These are phyloP conservation scores for Typhlichthys eigenmanni DNA, from an alignment of 2,797 vertebrate genomes.

Conservation along the genomic window DNA sequence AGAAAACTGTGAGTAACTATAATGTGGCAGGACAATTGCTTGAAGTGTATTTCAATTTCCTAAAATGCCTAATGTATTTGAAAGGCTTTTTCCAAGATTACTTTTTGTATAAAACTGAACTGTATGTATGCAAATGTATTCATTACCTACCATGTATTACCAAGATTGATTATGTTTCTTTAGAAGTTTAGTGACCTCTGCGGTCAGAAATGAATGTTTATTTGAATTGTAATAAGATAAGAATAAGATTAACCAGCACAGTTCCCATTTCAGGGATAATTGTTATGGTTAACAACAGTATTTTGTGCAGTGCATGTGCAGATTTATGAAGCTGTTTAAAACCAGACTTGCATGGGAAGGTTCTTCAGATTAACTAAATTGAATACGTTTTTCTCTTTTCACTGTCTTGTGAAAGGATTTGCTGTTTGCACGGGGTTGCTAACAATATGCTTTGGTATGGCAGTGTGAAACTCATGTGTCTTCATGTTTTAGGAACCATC, in stretches of 20 bases:
- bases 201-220: conserved; percentile 31
- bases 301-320: no score
- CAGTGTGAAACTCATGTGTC: not conserved
- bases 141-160: not conserved
- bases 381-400: not conserved
- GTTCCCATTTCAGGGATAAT: conserved; percentile 36
- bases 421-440: not conserved
- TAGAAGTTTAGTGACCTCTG: conserved; percentile 18
- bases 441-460: not conserved
- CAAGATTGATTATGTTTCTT: conserved; percentile 18
- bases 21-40: not conserved
- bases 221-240: no score
- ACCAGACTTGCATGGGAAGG: no score
- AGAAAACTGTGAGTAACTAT: conserved; percentile 89
- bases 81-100: no score
- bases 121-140: no score
- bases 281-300: no score
- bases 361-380: not conserved
- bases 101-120: no score
- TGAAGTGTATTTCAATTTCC: not conserved
- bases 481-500: not conserved
- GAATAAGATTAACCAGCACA: conserved; percentile 22
- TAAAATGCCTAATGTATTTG: no score
- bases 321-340: no score
- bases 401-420: not conserved